Evolutionary conservation across 1,140 invertebrate species (phyloP), one percentile per base, ranked within the genome.

Genomic region (Drosophila dunni): DNA sequence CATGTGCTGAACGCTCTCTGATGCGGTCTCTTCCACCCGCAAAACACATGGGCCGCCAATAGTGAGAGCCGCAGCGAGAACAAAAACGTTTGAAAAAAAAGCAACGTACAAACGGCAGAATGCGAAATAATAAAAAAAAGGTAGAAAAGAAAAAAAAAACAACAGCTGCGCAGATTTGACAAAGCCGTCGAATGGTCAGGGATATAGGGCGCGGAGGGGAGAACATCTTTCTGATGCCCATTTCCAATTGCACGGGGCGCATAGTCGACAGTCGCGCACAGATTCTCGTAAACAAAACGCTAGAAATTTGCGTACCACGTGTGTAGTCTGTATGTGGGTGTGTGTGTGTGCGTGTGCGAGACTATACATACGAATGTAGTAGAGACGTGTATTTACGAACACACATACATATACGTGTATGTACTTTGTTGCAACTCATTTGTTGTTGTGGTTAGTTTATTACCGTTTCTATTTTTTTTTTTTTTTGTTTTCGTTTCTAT

Each of bases 271-370:
- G 71, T 74, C 56, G 64, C 50, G 71, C 71, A 69, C 65, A 74
- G 71, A 68, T 69, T 69, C 65, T 63, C 75, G 69, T 75, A 81
- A 72, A 71, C 64, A 75, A 58, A 85, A 63, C 66, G 77, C 71
- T 79, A 57, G 50, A 75, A 82, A 89, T 88, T 83, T 67, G 73
- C 50, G 64, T 80, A 89, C 83, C 83, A 88, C 83, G 83, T 88
- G 83, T 88, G 83, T 79, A 66, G 50, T 50, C 24, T 51, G 29
- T 42, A 17, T 58, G 72, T 51, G 66, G 45, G 13, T 63, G 57
- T 51, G 66, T 51, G 13, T 63, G 57, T 69, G n/a, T 57, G 10
- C 58, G 29, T 61, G 45, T 20, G 29, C 29, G 51, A 53, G 36
- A 17, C 42, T 34, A 42, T 24, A 44, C 24, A 17, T 72, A 20